Evolutionary conservation across 2,113 vertebrate genomes (phyloP), one percentile per base, ranked within the genome.

Genomic region (Corynorhinus townsendii): DNA sequence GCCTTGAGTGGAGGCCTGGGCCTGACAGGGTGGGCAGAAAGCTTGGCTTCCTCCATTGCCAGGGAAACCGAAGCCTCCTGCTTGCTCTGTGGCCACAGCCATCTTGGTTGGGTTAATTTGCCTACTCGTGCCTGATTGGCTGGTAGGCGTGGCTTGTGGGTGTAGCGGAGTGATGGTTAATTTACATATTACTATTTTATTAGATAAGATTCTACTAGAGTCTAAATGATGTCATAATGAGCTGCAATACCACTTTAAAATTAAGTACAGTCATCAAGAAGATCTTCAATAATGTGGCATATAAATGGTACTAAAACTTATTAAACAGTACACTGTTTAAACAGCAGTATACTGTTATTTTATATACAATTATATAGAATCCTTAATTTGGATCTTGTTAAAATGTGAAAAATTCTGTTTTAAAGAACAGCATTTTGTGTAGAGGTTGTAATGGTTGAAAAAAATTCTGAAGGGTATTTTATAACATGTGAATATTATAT

Each of bases 161-260:
- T n/a, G n/a, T n/a, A n/a, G n/a, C n/a, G n/a, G n/a, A n/a, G n/a
- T n/a, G n/a, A n/a, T n/a, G n/a, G n/a, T n/a, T n/a, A n/a, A n/a
- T n/a, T n/a, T n/a, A n/a, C n/a, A n/a, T n/a, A n/a, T n/a, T n/a
- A n/a, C n/a, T n/a, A n/a, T n/a, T n/a, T n/a, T n/a, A n/a, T n/a
- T n/a, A n/a, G n/a, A n/a, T n/a, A n/a, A n/a, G n/a, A 80, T 11
- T 77, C 43, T 82, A 26, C 9, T 77, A 19, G 11, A 35, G 10
- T 73, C 45, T 95, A 64, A 68, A 82, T 72, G n/a, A 79, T 93
- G 11, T 79, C 19, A 75, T 40, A 90, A 93, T 45, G 75, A 83
- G 30, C 22, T 82, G 12, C 43, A 82, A 77, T 91, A 68, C 11
- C 43, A 93, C 43, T 17, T 62, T 56, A 38, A 54, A 87, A 66